Evolutionary conservation across 2,888 invertebrate genomes (phyloP).

Genomic region (Altica lythri): DNA sequence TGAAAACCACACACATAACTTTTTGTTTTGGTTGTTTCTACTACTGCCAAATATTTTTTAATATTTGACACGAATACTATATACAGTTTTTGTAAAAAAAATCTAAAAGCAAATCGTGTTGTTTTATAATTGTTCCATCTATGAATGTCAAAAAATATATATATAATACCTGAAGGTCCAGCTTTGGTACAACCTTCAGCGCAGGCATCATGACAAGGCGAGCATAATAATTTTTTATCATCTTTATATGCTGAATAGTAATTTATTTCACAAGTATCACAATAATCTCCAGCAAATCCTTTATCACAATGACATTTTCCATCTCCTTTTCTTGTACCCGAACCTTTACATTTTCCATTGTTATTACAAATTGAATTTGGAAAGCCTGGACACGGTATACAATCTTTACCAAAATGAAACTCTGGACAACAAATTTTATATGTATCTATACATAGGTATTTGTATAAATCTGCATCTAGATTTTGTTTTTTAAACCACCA

Average conservation of each 20-base stretch:
- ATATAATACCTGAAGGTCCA: slow-evolving; percentile 68
- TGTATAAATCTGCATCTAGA: slow-evolving; percentile 62
- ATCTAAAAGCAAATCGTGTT: too few species aligned
- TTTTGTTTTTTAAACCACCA: slow-evolving; percentile 81
- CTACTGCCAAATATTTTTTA: too few species aligned
- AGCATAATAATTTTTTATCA: slow-evolving; percentile 74
- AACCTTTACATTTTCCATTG: slow-evolving; percentile 79
- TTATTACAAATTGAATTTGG: slow-evolving; percentile 76
- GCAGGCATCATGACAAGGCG: slow-evolving; percentile 80
- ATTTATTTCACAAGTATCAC: slow-evolving; percentile 76
- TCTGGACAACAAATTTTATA: slow-evolving; percentile 74
- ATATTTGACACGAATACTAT: too few species aligned
- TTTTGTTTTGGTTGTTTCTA: too few species aligned
- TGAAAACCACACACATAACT: too few species aligned
- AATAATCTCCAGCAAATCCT: slow-evolving; percentile 80
- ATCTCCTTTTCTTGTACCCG: slow-evolving; percentile 90
- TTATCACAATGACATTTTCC: slow-evolving; percentile 86
- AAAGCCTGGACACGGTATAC: slow-evolving; percentile 77
- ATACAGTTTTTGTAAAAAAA: too few species aligned
- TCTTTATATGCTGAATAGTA: slow-evolving; percentile 78
- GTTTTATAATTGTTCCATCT: too few species aligned
- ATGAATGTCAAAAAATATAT: too few species aligned
- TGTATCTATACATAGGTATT: slow-evolving; percentile 80
- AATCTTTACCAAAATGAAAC: slow-evolving; percentile 81
- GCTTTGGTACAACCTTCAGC: slow-evolving; percentile 74